These are phyloP conservation scores for Zosterops hypoxanthus DNA, from an alignment of 2,113 vertebrate species.

Conservation along the genomic window DNA sequence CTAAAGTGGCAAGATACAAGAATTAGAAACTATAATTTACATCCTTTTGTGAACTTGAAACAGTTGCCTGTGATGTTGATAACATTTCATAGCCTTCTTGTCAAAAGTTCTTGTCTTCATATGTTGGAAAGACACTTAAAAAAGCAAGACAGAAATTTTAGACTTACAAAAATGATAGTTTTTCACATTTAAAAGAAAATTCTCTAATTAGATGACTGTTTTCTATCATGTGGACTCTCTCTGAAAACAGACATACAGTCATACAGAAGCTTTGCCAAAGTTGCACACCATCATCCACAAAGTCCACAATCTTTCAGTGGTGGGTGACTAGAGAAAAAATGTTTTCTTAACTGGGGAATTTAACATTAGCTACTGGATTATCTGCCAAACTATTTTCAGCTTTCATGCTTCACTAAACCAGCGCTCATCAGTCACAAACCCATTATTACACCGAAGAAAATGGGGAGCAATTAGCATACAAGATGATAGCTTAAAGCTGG, in stretches of 20 bases:
- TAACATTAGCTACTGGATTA: conserved; percentile 33
- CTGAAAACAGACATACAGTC: background rate
- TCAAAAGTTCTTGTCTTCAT: background rate
- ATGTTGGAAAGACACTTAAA: background rate
- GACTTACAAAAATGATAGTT: background rate
- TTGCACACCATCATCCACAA: background rate
- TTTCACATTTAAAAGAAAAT: background rate
- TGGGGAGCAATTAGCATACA: conserved; percentile 63
- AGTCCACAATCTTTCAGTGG: background rate
- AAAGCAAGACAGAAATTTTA: background rate
- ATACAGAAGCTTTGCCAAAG: background rate
- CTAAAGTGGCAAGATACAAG: background rate
- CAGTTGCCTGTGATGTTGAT: background rate
- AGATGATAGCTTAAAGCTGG: conserved; percentile 46
- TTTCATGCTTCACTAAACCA: conserved; percentile 49
- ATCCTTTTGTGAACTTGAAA: background rate
- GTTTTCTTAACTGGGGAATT: conserved; percentile 1
- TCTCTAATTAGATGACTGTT: background rate
- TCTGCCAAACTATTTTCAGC: conserved; percentile 51
- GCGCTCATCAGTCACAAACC: conserved; percentile 50
- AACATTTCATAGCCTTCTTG: background rate
- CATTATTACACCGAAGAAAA: conserved; percentile 60
- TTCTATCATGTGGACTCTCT: background rate
- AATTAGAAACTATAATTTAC: background rate
- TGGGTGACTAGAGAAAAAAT: background rate